Percentiles rank a stretch among this genome's conserved stretches.
phyloP scores from a whole-genome alignment of 2,113 vertebrate species.

The Cinclus mexicanus region DNA sequence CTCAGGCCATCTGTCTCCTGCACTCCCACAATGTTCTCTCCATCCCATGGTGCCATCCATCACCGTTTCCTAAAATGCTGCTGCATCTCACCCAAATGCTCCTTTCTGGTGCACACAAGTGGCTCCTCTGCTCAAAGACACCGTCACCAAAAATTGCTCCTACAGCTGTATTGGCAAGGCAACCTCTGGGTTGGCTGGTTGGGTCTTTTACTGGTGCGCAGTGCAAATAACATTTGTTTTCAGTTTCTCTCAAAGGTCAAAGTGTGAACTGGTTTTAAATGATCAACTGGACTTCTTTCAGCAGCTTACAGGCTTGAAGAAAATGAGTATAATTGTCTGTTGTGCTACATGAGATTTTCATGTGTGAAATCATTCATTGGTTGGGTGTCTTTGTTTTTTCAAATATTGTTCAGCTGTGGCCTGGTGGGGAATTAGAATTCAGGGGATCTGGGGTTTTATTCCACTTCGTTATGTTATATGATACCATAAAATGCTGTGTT shows the following conservation, averaged over 20 bases:
- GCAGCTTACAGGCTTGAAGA: neutral
- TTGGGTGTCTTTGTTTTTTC: neutral
- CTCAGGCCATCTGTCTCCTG: constrained; percentile 48
- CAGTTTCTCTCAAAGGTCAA: neutral
- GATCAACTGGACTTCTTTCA: neutral
- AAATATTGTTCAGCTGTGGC: neutral
- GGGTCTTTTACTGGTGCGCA: neutral
- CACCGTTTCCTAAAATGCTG: constrained; percentile 2
- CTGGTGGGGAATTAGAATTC: neutral
- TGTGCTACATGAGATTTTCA: neutral
- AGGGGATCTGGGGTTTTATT: neutral
- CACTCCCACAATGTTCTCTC: constrained; percentile 28
- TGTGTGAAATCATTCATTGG: neutral
- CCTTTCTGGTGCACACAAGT: neutral
- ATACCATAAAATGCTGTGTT: neutral
- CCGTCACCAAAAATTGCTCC: neutral
- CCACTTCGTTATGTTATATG: neutral
- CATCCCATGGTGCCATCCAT: constrained; percentile 55
- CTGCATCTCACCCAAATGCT: neutral
- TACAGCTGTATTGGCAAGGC: neutral
- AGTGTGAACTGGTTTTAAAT: neutral
- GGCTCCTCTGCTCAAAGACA: neutral
- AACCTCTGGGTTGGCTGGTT: neutral
- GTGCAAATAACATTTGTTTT: neutral
- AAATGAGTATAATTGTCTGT: neutral